Conservation (phyloP, 1,140 invertebrate genomes). For the Drosophila albomicans region DNA sequence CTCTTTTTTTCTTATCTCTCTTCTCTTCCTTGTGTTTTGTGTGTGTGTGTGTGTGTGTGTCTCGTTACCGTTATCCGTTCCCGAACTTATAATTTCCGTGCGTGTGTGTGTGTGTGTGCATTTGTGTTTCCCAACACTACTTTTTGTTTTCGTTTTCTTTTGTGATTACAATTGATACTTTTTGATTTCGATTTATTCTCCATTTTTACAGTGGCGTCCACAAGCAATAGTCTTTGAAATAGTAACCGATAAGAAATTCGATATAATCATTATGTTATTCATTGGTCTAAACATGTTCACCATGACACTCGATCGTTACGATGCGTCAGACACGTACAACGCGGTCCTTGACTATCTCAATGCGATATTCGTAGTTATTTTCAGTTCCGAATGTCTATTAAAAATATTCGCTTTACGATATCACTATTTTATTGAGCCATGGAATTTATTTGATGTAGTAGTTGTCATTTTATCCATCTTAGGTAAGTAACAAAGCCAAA, state of each 20-base stretch:
- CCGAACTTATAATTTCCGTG: constrained; percentile 32
- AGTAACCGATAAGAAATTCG: constrained; percentile 99
- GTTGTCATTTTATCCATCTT: constrained; percentile 99
- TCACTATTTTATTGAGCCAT: constrained; percentile 99
- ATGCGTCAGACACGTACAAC: constrained; percentile 93
- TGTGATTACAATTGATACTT: background rate
- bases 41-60: constrained; percentile 22
- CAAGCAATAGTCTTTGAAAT: constrained; percentile 98
- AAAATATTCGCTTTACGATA: constrained; percentile 98
- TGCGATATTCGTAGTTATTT: constrained; percentile 99
- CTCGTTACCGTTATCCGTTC: constrained; percentile 19
- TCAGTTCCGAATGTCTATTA: constrained; percentile 98
- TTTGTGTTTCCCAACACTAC: constrained; percentile 14
- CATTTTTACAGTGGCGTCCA: constrained; percentile 92
- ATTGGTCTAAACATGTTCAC: constrained; percentile 99
- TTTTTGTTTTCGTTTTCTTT: constrained; percentile 21
- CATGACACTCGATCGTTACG: constrained; percentile 98
- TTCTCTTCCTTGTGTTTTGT: constrained; percentile 71
- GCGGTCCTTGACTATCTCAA: constrained; percentile 95
- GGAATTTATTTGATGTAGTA: constrained; percentile 99
- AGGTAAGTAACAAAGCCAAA: constrained; percentile 88
- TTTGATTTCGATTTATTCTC: constrained; percentile 38
- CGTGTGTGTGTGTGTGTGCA: constrained; percentile 7
- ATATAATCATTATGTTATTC: constrained; percentile 99
- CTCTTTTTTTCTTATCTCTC: constrained; percentile 73